phyloP scores from a whole-genome alignment of 37 sponge, comb jelly and placozoan species.

The Ephydatia muelleri region DNA sequence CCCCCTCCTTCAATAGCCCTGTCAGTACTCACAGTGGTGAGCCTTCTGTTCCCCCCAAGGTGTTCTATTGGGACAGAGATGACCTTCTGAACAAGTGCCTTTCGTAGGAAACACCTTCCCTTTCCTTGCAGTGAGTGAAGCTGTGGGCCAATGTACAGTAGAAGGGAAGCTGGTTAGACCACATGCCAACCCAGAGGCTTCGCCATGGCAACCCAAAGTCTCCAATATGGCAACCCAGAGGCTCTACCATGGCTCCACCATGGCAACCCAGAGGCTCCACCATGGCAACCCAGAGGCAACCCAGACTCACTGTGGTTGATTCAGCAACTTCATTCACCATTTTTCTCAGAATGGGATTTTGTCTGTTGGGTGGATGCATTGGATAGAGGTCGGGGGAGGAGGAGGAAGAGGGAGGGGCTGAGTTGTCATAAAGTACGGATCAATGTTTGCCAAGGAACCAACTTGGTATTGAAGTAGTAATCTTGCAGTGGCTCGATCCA shows the following conservation, averaged over 20 bases:
- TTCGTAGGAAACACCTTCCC: constrained; percentile 75
- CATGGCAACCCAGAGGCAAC: neutral
- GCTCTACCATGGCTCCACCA: neutral
- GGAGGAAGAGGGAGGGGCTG: neutral
- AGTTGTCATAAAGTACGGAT: neutral
- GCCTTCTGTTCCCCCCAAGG: constrained; percentile 52
- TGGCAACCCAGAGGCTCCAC: neutral
- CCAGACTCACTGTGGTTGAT: constrained; percentile 36
- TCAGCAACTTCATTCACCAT: constrained; percentile 22
- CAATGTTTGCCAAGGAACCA: neutral
- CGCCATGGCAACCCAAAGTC: neutral
- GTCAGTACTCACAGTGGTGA: constrained; percentile 40
- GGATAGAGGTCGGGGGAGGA: neutral
- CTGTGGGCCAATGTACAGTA: constrained; percentile 19
- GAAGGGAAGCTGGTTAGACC: neutral
- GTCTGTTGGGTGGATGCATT: constrained; percentile 23
- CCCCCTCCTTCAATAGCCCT: neutral
- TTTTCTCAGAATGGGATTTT: constrained; percentile 65
- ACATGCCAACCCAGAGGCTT: neutral
- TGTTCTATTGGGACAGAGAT: constrained; percentile 81
- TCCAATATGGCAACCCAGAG: neutral
- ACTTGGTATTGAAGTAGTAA: constrained; percentile 62
- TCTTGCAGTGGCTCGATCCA: constrained; percentile 78
- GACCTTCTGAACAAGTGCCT: constrained; percentile 60
- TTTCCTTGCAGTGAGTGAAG: constrained; percentile 33